Conservation (phyloP, 2,888 invertebrate genomes). For the Apodemia hepburni region DNA sequence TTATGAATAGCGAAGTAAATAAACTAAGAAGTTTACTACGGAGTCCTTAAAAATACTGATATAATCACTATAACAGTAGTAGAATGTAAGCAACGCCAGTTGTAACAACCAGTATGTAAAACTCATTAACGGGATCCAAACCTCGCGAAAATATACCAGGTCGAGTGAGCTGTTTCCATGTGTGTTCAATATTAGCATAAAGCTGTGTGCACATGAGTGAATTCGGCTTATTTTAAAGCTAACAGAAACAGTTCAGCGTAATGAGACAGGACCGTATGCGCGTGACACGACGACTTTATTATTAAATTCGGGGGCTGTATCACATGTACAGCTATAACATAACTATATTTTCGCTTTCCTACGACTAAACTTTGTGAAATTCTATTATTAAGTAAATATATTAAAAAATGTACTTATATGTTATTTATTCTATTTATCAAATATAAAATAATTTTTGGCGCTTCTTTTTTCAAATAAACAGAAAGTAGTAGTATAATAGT, state of each 20-base stretch:
- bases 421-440: no score
- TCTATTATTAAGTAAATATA: no score
- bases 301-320: constrained; percentile 37
- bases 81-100: background rate
- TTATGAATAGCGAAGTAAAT: no score
- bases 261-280: constrained; percentile 61
- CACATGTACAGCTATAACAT: constrained; percentile 30
- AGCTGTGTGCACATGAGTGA: constrained; percentile 39
- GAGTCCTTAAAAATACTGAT: no score
- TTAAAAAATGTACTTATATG: no score
- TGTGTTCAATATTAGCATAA: constrained; percentile 36
- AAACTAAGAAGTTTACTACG: no score
- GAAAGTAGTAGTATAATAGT: no score
- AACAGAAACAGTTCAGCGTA: constrained; percentile 65
- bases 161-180: constrained; percentile 6
- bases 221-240: constrained; percentile 52
- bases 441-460: no score
- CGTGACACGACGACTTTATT: constrained; percentile 67
- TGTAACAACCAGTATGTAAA: background rate
- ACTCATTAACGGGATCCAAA: constrained; percentile 8
- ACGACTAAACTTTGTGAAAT: no score
- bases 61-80: no score
- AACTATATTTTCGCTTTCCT: no score
- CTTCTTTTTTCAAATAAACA: no score
- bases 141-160: constrained; percentile 4